These are phyloP conservation scores for Sebastes nivosus DNA, from an alignment of 2,797 vertebrate species.

Conservation along the genomic window DNA sequence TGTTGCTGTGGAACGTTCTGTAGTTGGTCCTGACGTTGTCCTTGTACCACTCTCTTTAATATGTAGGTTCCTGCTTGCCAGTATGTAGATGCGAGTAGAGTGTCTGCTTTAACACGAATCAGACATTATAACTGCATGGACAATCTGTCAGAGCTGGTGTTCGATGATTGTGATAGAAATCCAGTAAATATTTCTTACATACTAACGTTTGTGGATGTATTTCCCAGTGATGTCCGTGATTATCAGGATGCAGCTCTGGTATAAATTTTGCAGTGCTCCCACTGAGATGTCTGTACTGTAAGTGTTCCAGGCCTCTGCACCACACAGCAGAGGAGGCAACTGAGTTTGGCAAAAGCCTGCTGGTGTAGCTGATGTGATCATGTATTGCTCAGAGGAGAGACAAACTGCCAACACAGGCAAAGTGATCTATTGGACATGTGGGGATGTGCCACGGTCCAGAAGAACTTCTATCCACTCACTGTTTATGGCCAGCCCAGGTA, in stretches of 20 bases:
- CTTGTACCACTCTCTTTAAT: background rate
- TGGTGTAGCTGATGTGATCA: background rate
- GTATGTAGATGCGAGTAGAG: background rate
- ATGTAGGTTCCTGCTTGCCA: background rate
- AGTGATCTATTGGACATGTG: background rate
- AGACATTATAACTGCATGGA: background rate
- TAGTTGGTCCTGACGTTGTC: background rate
- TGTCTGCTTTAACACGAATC: background rate
- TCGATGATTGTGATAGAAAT: background rate
- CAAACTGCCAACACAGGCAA: background rate
- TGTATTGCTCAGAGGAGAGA: slow-evolving; percentile 1
- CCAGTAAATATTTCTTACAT: background rate
- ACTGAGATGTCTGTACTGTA: background rate
- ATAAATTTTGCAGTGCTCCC: background rate
- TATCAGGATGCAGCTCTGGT: background rate
- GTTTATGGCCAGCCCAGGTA: background rate
- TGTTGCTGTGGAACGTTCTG: background rate
- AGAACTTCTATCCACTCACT: background rate
- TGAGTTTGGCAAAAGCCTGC: background rate
- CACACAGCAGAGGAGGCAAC: background rate
- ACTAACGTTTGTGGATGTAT: background rate
- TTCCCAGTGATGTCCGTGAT: background rate
- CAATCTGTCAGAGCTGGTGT: background rate
- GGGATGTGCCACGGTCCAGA: background rate
- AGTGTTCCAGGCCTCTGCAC: background rate